Base-by-base conservation (phyloP, 2,888 invertebrate species). In the Encarsia formosa region DNA sequence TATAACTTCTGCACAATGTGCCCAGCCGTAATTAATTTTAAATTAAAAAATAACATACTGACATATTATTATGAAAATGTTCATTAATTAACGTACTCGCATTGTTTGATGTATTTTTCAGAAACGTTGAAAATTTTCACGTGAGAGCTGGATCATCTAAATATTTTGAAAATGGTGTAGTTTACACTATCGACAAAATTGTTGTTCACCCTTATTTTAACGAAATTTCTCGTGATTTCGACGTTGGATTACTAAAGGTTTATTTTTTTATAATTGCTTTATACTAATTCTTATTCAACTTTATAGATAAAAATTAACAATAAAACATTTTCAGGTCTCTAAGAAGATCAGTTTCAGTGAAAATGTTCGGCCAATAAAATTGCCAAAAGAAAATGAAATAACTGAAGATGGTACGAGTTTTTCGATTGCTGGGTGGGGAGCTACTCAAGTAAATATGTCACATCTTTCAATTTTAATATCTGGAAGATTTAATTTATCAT, bases 1-100 rank as follows among this genome's bases (percentile, higher is more conserved):
- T 57, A 61, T 67, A 54, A 68, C 63, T 4, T 59, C 65, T 48
- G 67, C 65, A 38, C 65, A 66, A 52, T 65, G 65, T 49, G 61
- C 57, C 38, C 56, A 60, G 40, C 58, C 59, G 66, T 60, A 62
- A 59, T 32, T 15, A 26, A 31, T 29, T 16, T 18, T 18, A 34
- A 4, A 24, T 34, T 18, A 13, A 20, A 1, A 13, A 11, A 11
- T 19, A 39, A 42, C 5, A 19, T 32, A 3, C 11, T 4, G 15
- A 20, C 23, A 15, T 22, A 34, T n/a, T 24, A 34, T 20, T 4
- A 24, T 40, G 15, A 35, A 9, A 34, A 48, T 23, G 5, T 37
- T 37, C 11, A 18, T 11, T 37, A 37, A 37, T 26, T 11, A 11
- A 26, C 26, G 6, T 26, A 8, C 11, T 6, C 26, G 26, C 26